A percentile compares a stretch with the other conserved stretches of the same genome.
Conservation (phyloP, 2,797 vertebrate genomes). For the Tamandua tetradactyla region DNA sequence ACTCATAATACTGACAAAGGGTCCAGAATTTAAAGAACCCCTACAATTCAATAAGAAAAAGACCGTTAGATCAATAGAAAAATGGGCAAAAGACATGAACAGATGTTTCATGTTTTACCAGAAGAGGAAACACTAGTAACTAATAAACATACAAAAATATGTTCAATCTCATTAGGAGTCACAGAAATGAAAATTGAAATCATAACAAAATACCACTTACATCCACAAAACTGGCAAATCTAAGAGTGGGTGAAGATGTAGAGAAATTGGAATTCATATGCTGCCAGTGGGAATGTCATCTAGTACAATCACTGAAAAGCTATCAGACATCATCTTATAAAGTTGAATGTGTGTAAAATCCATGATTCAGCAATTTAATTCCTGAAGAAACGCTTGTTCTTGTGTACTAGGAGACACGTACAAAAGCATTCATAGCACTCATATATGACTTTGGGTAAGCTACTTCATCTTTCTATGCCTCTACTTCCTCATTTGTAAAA, state of each 20-base stretch:
- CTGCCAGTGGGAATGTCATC: background rate
- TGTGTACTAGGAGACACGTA: background rate
- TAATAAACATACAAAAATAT: slow-evolving; percentile 64
- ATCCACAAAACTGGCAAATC: too few species aligned
- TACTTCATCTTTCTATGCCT: background rate
- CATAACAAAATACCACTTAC: too few species aligned
- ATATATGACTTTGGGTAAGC: background rate
- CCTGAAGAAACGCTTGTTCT: background rate
- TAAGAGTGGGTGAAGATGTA: background rate
- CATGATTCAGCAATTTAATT: background rate
- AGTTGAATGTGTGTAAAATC: background rate
- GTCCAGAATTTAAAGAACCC: background rate
- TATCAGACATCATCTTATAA: background rate
- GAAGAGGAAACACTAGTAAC: slow-evolving; percentile 56
- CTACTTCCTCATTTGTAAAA: background rate
- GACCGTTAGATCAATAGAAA: background rate
- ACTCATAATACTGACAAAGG: background rate
- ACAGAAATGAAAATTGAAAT: too few species aligned
- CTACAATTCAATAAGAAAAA: slow-evolving; percentile 3
- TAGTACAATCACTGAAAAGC: background rate
- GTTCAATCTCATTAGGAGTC: slow-evolving; percentile 19
- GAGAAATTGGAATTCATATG: background rate
- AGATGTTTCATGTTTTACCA: slow-evolving; percentile 40
- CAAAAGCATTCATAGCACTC: background rate
- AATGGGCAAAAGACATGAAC: slow-evolving; percentile 22